These are phyloP conservation scores for Xiphorhynchus erythropygius DNA, from an alignment of 2,797 vertebrate species.

Conservation along the genomic window DNA sequence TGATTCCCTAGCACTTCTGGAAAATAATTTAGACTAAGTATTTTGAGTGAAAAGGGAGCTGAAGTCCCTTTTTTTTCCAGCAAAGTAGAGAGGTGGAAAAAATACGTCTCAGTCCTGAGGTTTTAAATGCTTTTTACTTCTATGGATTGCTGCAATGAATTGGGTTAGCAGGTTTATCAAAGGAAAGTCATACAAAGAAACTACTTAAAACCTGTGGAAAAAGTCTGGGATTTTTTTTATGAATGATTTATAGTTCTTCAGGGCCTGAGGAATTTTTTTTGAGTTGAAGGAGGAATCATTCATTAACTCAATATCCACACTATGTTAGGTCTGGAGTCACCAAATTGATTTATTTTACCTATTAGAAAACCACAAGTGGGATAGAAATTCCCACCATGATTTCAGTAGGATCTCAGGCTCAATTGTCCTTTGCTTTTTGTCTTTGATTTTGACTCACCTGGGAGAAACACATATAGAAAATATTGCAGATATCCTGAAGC, in stretches of 20 bases:
- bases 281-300: neutral
- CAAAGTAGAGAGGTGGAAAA: neutral
- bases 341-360: neutral
- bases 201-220: neutral
- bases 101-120: accelerated
- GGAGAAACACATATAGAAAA: neutral
- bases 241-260: neutral
- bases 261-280: neutral
- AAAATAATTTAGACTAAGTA: neutral
- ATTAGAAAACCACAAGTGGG: neutral
- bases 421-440: neutral
- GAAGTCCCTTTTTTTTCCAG: neutral
- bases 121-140: neutral
- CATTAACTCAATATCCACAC: accelerated
- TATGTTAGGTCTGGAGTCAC: neutral
- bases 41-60: neutral
- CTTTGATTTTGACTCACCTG: neutral
- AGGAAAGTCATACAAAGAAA: neutral
- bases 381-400: neutral
- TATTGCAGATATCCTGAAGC: accelerated
- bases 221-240: neutral
- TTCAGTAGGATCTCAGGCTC: neutral
- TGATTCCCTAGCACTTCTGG: neutral
- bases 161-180: neutral
- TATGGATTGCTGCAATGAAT: neutral